phyloP scores from a whole-genome alignment of 2,113 vertebrate genomes.

The Drymodes brunneopygia region DNA sequence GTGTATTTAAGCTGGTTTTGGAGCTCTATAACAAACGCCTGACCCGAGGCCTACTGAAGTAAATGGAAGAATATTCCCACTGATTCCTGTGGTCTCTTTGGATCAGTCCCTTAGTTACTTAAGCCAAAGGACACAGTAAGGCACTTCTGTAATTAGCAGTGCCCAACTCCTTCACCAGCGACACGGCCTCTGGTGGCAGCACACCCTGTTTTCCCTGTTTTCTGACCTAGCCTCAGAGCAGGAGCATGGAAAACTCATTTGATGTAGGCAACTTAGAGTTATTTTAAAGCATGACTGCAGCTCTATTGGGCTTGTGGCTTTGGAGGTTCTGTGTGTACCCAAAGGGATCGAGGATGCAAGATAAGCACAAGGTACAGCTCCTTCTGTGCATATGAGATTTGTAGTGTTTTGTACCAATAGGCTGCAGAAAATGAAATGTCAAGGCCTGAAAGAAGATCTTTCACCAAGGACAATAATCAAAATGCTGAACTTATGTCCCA shows the following conservation, averaged over 20 bases:
- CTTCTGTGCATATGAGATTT: neutral
- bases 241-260: neutral
- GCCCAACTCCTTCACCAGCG: neutral
- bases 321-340: neutral
- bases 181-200: neutral
- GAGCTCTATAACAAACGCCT: neutral
- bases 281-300: neutral
- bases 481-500: neutral
- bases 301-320: neutral
- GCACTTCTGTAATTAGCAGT: slow-evolving; percentile 9
- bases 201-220: neutral
- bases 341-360: neutral
- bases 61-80: neutral
- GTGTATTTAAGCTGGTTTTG: neutral
- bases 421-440: neutral
- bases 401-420: neutral
- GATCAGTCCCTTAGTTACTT: neutral
- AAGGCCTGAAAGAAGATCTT: neutral
- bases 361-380: neutral
- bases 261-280: neutral
- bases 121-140: neutral
- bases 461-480: neutral
- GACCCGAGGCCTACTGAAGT: neutral
- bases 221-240: neutral
- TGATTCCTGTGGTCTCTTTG: neutral